phyloP scores from a whole-genome alignment of 2,113 vertebrate genomes.

The Aythya baeri region DNA sequence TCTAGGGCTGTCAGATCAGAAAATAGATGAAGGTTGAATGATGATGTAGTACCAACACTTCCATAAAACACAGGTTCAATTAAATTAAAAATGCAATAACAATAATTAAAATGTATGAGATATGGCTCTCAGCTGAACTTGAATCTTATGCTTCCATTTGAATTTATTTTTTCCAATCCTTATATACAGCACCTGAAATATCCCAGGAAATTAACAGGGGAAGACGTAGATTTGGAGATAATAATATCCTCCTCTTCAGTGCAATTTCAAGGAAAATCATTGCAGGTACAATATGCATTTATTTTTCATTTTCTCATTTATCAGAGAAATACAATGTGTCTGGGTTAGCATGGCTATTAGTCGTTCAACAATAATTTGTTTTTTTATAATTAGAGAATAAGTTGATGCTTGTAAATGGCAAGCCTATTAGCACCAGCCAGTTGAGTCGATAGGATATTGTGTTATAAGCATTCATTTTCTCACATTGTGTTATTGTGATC shows the following conservation, averaged over 20 bases:
- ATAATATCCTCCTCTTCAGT: neutral
- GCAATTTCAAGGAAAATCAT: neutral
- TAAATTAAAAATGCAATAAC: slow-evolving; percentile 9
- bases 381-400: neutral
- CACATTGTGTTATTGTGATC: neutral
- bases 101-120: slow-evolving; percentile 16
- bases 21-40: neutral
- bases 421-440: neutral
- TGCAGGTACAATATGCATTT: neutral
- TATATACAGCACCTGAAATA: neutral
- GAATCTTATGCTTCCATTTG: neutral
- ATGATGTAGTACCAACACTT: neutral
- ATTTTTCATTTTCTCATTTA: neutral
- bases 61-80: neutral
- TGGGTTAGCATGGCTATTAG: neutral
- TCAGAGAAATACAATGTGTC: neutral
- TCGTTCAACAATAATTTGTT: neutral
- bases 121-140: neutral
- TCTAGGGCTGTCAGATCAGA: neutral
- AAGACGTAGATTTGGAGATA: neutral
- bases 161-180: neutral
- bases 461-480: neutral
- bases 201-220: neutral
- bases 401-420: neutral
- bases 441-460: neutral